Percentiles rank a stretch among this genome's conserved stretches.
Evolutionary conservation across 1,140 invertebrate genomes (phyloP).

Genomic region (Diploscapter pachys): DNA sequence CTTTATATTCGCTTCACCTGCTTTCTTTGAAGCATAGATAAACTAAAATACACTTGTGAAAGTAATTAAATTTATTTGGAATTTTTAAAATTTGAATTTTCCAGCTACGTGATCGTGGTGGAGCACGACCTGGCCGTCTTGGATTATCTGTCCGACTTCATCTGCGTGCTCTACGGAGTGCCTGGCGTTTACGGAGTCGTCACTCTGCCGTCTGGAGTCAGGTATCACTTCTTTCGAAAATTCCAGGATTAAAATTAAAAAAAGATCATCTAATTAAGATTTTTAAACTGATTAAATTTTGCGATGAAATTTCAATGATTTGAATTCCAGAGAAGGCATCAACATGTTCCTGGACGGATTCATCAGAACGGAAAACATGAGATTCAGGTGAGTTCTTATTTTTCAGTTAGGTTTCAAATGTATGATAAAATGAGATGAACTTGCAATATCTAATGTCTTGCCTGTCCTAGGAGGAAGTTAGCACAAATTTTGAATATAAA

Average conservation of each 20-base stretch:
- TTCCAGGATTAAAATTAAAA: too few species aligned
- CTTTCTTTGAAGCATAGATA: too few species aligned
- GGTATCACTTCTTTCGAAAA: too few species aligned
- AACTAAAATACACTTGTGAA: neutral
- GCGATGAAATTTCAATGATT: too few species aligned
- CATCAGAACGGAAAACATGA: constrained; percentile 96
- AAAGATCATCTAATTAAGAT: too few species aligned
- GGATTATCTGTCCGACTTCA: constrained; percentile 98
- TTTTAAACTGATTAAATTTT: too few species aligned
- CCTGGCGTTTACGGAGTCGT: constrained; percentile 97
- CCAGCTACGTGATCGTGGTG: constrained; percentile 93
- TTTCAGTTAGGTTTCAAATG: too few species aligned
- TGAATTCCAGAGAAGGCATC: constrained; percentile 77
- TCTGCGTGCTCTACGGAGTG: constrained; percentile 95
- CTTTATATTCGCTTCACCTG: too few species aligned
- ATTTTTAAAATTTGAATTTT: neutral
- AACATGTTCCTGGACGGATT: constrained; percentile 99
- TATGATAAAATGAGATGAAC: too few species aligned
- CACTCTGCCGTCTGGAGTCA: constrained; percentile 97
- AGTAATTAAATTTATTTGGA: constrained; percentile 13
- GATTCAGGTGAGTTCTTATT: constrained; percentile 80
- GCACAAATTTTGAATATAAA: too few species aligned
- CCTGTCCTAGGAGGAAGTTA: too few species aligned
- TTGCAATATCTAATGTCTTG: too few species aligned
- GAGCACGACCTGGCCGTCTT: constrained; percentile 98